phyloP scores from a whole-genome alignment of 2,113 vertebrate genomes.

The Laticauda colubrina region DNA sequence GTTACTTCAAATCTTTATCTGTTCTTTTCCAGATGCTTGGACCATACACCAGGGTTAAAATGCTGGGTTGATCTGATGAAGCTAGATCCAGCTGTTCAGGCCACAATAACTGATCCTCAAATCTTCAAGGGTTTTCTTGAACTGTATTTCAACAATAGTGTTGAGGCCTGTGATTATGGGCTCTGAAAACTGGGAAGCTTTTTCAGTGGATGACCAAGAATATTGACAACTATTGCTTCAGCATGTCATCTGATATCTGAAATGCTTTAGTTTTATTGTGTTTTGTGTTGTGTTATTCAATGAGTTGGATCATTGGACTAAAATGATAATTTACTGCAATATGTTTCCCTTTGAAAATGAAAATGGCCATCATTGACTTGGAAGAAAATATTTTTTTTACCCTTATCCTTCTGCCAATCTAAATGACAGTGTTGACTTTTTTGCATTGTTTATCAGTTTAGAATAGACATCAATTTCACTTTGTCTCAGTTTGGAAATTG shows the following conservation, averaged over 20 bases:
- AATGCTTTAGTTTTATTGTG: background rate
- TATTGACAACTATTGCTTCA: background rate
- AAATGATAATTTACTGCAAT: conserved; percentile 16
- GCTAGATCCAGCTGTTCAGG: conserved; percentile 77
- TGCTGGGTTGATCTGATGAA: conserved; percentile 79
- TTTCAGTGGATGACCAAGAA: background rate
- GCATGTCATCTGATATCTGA: background rate
- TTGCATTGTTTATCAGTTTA: background rate
- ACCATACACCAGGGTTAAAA: conserved; percentile 70
- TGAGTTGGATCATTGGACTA: conserved; percentile 28
- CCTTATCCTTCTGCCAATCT: background rate
- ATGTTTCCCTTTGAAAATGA: background rate
- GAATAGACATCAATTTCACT: background rate
- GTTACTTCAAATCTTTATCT: conserved; percentile 5
- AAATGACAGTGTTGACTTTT: background rate
- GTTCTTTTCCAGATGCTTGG: conserved; percentile 68
- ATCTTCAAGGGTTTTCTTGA: conserved; percentile 62
- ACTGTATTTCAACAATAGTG: conserved; percentile 72
- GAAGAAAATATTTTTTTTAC: background rate
- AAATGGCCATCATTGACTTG: conserved; percentile 11
- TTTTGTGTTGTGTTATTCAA: conserved; percentile 27
- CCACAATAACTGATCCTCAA: conserved; percentile 62
- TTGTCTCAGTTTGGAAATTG: background rate
- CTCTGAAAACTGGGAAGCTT: conserved; percentile 60
- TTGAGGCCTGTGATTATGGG: conserved; percentile 79